These are phyloP conservation scores for Lasioglossum oenotherae DNA, from an alignment of 2,888 invertebrate species.

Conservation along the genomic window DNA sequence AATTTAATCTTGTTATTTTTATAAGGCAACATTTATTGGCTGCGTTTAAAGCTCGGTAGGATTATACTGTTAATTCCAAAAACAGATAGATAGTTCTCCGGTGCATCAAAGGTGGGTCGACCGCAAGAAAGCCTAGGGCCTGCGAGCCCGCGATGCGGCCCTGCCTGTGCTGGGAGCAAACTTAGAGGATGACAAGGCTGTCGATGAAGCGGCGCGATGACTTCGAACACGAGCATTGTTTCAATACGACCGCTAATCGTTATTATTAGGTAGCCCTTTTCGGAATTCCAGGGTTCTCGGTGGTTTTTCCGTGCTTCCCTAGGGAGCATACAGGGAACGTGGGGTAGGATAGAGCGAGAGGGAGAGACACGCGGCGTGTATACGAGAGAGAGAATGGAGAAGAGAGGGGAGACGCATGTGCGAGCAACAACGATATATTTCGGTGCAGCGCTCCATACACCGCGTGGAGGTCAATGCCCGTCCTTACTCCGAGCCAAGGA, in stretches of 20 bases:
- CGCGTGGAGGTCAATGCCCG: slow-evolving; percentile 84
- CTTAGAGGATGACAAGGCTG: background rate
- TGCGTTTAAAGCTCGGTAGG: no score
- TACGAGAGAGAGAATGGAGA: slow-evolving; percentile 44
- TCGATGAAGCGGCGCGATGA: background rate
- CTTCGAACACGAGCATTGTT: background rate
- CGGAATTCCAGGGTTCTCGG: slow-evolving; percentile 70
- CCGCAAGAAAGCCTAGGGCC: background rate
- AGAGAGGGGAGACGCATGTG: slow-evolving; percentile 77
- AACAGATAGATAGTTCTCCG: no score
- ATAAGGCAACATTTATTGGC: no score
- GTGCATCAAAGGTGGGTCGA: background rate
- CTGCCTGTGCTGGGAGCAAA: background rate
- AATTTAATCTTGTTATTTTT: no score
- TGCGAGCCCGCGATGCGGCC: background rate
- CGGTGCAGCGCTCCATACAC: slow-evolving; percentile 81
- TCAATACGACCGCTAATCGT: slow-evolving; percentile 19
- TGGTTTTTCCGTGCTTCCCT: slow-evolving; percentile 62
- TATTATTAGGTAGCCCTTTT: slow-evolving; percentile 63
- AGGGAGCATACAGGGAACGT: slow-evolving; percentile 34
- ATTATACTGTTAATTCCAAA: no score
- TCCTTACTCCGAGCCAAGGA: slow-evolving; percentile 84
- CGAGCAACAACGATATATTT: slow-evolving; percentile 82
- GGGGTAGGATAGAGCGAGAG: slow-evolving; percentile 20
- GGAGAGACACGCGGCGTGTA: slow-evolving; percentile 36